Evolutionary conservation across 2,888 invertebrate species (phyloP).

Genomic region (Cylindroiulus punctatus): DNA sequence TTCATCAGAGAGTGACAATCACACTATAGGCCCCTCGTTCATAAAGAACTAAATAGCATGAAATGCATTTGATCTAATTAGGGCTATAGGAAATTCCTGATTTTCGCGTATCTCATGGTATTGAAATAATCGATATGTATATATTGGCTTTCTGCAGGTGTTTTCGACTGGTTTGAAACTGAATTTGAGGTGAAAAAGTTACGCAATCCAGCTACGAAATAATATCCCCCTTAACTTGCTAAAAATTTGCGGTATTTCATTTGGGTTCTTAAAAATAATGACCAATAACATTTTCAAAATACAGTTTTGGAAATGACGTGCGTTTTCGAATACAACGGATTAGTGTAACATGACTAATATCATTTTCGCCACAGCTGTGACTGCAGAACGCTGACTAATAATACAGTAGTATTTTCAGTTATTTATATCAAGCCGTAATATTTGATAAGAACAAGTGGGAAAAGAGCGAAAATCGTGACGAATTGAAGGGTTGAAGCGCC

Average conservation of each 20-base stretch:
- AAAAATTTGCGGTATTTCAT: not conserved
- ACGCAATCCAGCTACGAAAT: too few relatives aligned
- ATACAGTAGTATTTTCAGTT: not conserved
- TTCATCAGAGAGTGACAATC: too few relatives aligned
- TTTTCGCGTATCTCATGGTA: too few relatives aligned
- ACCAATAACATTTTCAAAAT: not conserved
- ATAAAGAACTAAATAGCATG: too few relatives aligned
- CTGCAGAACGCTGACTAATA: too few relatives aligned
- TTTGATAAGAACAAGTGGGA: conserved; percentile 10
- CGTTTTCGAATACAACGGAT: not conserved
- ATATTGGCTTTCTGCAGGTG: too few relatives aligned
- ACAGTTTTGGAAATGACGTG: not conserved
- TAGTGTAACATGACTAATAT: not conserved
- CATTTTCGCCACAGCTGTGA: too few relatives aligned
- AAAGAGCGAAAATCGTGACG: not conserved
- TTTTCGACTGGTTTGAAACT: not conserved
- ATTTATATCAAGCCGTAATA: not conserved
- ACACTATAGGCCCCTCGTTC: too few relatives aligned
- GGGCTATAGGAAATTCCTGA: too few relatives aligned
- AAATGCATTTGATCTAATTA: too few relatives aligned
- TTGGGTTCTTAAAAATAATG: not conserved
- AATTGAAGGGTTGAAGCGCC: conserved; percentile 1
- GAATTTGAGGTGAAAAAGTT: not conserved
- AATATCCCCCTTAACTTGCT: not conserved
- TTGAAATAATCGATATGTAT: too few relatives aligned